phyloP scores from a whole-genome alignment of 1,140 invertebrate species.

The Trichonephila inaurata region DNA sequence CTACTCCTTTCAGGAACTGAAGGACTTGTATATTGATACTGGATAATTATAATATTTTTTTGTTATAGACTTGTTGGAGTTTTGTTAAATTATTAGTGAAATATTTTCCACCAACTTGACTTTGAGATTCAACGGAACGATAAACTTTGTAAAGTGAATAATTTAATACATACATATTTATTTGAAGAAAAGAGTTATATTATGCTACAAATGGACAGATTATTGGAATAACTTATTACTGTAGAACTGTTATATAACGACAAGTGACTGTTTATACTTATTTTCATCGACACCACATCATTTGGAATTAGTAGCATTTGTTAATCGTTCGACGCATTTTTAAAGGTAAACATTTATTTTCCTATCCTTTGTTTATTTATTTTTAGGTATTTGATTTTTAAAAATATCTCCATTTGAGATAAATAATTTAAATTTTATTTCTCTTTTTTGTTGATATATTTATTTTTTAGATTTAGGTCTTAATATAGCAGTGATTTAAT shows the following conservation, averaged over 20 bases:
- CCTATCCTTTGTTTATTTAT: no score
- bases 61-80: background rate
- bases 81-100: no score
- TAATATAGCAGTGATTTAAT: no score
- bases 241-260: background rate
- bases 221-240: background rate
- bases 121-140: background rate
- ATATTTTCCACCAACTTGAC: background rate
- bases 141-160: background rate
- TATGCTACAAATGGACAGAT: background rate
- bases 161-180: background rate
- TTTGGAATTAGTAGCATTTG: slow-evolving; percentile 18
- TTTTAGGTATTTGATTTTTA: no score
- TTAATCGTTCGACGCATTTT: background rate
- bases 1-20: background rate
- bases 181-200: background rate
- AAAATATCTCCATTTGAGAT: no score
- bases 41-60: background rate
- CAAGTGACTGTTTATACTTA: background rate
- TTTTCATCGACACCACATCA: background rate
- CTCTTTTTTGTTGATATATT: no score
- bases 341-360: background rate
- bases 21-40: background rate
- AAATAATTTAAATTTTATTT: no score
- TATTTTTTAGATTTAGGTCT: no score